Percentiles rank a stretch among this genome's conserved stretches.
Conservation (phyloP, 2,888 invertebrate species). For the Aphrophora alni region DNA sequence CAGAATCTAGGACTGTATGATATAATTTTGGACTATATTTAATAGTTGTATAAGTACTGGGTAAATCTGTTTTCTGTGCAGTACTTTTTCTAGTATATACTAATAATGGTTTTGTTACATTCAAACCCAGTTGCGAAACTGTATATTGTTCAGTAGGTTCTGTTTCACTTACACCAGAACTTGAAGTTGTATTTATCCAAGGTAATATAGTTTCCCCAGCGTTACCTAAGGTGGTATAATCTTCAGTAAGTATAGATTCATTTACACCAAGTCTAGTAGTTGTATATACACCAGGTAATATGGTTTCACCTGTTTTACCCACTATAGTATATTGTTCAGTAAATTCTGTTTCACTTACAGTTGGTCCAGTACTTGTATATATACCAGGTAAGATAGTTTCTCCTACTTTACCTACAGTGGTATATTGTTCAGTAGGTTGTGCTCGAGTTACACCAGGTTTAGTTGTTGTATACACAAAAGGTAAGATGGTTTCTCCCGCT, state of each 20-base stretch:
- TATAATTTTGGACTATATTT: background rate
- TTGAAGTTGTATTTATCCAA: too few species aligned
- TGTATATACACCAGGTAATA: too few species aligned
- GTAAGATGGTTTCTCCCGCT: background rate
- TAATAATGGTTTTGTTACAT: too few species aligned
- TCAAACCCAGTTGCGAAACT: too few species aligned
- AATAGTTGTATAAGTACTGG: background rate
- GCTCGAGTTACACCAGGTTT: background rate
- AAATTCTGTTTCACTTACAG: background rate
- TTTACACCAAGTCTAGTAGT: background rate
- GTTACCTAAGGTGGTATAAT: too few species aligned
- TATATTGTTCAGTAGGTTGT: background rate
- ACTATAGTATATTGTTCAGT: background rate
- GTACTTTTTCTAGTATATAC: background rate
- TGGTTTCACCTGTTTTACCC: too few species aligned
- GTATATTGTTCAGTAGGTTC: too few species aligned
- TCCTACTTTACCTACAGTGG: background rate
- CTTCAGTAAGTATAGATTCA: too few species aligned
- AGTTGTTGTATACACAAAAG: background rate
- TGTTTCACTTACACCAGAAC: too few species aligned
- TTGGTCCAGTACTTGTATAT: background rate
- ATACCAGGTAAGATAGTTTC: background rate
- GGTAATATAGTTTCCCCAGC: too few species aligned
- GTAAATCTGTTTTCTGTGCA: background rate
- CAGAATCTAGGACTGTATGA: background rate